Percentiles rank a stretch among this genome's conserved stretches.
Conservation (phyloP, 2,797 vertebrate species). For the Mus minutoides region DNA sequence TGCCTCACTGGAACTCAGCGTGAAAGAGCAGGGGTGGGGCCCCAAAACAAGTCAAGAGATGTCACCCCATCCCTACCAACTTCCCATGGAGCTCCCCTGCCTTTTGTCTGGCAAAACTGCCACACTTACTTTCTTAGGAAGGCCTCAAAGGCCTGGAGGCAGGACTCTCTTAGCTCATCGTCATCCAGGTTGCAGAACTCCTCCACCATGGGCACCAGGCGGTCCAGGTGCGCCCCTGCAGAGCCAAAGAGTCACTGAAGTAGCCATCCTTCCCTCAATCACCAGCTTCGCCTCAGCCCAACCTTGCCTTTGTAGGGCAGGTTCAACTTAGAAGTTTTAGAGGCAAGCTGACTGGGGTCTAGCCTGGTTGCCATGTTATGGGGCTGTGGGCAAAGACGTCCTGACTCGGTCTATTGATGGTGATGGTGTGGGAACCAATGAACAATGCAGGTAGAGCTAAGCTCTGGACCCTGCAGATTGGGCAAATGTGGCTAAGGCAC, state of each 20-base stretch:
- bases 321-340: background rate
- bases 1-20: background rate
- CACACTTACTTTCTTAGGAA: conserved; percentile 93
- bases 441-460: background rate
- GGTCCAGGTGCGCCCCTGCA: conserved; percentile 94
- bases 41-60: background rate
- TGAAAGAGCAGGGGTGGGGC: background rate
- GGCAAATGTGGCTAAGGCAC: background rate
- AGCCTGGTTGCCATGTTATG: background rate
- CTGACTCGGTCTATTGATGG: background rate
- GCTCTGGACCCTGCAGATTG: background rate
- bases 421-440: background rate
- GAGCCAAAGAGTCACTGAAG: conserved; percentile 52
- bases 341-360: background rate
- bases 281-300: background rate
- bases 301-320: background rate
- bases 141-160: conserved; percentile 97
- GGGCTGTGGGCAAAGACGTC: background rate
- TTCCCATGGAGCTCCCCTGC: background rate
- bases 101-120: conserved; percentile 49
- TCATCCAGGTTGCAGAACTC: conserved; percentile 94
- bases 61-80: background rate
- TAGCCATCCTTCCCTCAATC: background rate
- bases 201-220: conserved; percentile 93
- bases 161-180: conserved; percentile 95